Percentiles rank a stretch among this genome's conserved stretches.
Evolutionary conservation across 1,140 invertebrate species (phyloP).

Genomic region (Pseudomyrmex concolor): DNA sequence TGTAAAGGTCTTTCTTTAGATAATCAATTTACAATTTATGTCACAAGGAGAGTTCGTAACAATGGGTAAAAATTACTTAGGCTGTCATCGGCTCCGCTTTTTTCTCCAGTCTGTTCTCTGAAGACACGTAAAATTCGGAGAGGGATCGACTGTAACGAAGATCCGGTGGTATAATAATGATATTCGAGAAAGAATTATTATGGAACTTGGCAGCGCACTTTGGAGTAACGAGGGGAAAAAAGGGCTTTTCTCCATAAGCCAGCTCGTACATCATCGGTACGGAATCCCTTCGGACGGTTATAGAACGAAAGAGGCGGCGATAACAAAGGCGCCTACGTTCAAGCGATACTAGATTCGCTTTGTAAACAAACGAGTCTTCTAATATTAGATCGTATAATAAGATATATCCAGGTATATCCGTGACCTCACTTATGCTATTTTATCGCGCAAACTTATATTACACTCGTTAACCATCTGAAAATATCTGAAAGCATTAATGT

Average conservation of each 20-base stretch:
- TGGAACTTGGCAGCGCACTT: slow-evolving; percentile 74
- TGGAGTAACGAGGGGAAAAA: slow-evolving; percentile 76
- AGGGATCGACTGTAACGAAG: slow-evolving; percentile 66
- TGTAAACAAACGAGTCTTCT: slow-evolving; percentile 70
- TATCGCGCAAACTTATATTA: slow-evolving; percentile 14
- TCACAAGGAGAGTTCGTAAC: not conserved
- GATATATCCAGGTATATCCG: slow-evolving; percentile 23
- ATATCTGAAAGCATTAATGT: not conserved
- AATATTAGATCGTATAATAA: slow-evolving; percentile 50
- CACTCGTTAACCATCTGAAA: not conserved
- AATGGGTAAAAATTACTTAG: not conserved
- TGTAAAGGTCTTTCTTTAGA: too few relatives aligned
- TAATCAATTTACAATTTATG: too few relatives aligned
- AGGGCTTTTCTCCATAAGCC: slow-evolving; percentile 73
- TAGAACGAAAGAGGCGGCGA: slow-evolving; percentile 74
- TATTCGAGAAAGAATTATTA: slow-evolving; percentile 79
- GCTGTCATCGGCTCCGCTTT: not conserved
- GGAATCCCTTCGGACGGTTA: slow-evolving; percentile 74
- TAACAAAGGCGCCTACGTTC: slow-evolving; percentile 71
- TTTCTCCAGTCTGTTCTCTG: slow-evolving; percentile 38
- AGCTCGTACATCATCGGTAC: slow-evolving; percentile 75
- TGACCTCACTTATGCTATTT: slow-evolving; percentile 30
- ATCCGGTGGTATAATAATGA: slow-evolving; percentile 72
- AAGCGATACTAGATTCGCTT: slow-evolving; percentile 58
- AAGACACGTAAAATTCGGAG: slow-evolving; percentile 14